Conservation (phyloP, 2,888 invertebrate genomes). For the Scelioninae gen. 1 region DNA sequence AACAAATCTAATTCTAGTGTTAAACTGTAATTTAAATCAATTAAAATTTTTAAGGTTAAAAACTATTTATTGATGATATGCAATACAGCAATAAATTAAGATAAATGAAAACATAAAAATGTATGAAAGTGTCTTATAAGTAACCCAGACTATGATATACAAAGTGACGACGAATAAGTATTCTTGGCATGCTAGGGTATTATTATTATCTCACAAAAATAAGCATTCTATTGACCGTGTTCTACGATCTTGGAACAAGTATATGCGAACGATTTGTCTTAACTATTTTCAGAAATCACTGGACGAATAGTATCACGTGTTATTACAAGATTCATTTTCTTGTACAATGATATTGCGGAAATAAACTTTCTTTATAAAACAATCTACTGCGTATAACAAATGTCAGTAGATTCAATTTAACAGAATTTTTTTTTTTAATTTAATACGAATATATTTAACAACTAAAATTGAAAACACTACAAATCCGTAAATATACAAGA, state of each 20-base stretch:
- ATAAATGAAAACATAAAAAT: constrained; percentile 37
- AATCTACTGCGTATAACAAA: too few species aligned
- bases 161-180: constrained; percentile 64
- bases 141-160: constrained; percentile 55
- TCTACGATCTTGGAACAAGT: constrained; percentile 66
- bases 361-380: too few species aligned
- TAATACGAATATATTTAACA: too few species aligned
- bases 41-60: too few species aligned
- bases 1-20: too few species aligned
- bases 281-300: constrained; percentile 79
- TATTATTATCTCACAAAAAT: constrained; percentile 68
- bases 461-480: too few species aligned
- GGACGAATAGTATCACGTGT: constrained; percentile 73
- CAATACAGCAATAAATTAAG: constrained; percentile 29
- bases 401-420: too few species aligned
- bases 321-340: constrained; percentile 30
- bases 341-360: too few species aligned
- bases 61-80: too few species aligned
- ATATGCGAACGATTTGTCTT: constrained; percentile 75
- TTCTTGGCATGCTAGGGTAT: constrained; percentile 68
- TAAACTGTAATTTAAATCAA: too few species aligned
- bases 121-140: constrained; percentile 47
- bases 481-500: too few species aligned
- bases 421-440: too few species aligned
- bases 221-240: constrained; percentile 68